Conservation (phyloP, 1,140 invertebrate genomes). For the Rhynchophorus ferrugineus region DNA sequence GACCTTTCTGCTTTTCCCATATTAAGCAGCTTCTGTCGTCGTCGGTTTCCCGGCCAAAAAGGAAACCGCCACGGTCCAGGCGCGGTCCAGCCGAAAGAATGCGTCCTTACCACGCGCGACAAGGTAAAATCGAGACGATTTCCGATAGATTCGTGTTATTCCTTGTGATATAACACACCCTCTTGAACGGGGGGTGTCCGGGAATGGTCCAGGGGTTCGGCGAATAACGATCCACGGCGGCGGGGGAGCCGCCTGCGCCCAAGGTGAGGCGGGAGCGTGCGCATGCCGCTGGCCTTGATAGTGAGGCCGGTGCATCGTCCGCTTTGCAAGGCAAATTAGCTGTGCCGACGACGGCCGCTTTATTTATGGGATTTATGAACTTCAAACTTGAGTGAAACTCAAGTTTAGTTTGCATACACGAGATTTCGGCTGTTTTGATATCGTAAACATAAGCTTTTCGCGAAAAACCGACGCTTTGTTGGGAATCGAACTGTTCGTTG, state of each 20-base stretch:
- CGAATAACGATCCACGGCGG: conserved; percentile 38
- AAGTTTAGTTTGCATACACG: conserved; percentile 16
- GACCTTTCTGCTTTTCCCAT: conserved; percentile 42
- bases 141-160: conserved; percentile 13
- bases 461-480: conserved; percentile 5
- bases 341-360: conserved; percentile 23
- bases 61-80: background rate
- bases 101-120: background rate
- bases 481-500: no score
- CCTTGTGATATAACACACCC: conserved; percentile 24
- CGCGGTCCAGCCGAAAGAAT: conserved; percentile 1
- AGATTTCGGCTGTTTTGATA: conserved; percentile 15
- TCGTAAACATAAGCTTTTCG: no score
- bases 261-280: conserved; percentile 20
- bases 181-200: conserved; percentile 16
- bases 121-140: conserved; percentile 4
- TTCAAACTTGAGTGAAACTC: conserved; percentile 32
- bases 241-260: conserved; percentile 17
- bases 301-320: conserved; percentile 33
- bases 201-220: conserved; percentile 29
- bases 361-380: conserved; percentile 42
- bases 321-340: conserved; percentile 41
- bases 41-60: conserved; percentile 3
- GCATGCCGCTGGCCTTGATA: conserved; percentile 28
- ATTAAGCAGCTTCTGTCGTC: conserved; percentile 36